Base-by-base conservation (phyloP, 1,140 invertebrate genomes). In the Eriosoma lanigerum region DNA sequence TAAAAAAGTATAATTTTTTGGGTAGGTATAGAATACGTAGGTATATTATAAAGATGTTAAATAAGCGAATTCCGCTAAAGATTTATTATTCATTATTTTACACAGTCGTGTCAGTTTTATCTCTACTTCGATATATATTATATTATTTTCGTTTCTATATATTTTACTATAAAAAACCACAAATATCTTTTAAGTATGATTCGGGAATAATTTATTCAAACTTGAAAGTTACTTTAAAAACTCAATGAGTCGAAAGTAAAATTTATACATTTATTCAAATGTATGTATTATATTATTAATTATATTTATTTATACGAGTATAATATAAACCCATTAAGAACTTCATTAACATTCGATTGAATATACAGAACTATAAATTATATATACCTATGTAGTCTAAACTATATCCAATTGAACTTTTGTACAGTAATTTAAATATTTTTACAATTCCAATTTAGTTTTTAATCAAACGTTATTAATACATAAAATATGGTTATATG, bases 1-100 rank as follows among this genome's bases (percentile, higher is more conserved):
- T 44, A n/a, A 21, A 64, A 38, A 64, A 64, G 3, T 38, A 62
- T 29, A 44, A 9, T 64, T 64, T 38, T 64, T 38, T 21, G n/a
- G 32, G 8, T 38, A 38, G 32, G 8, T 38, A 8, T 64, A 12
- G 17, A 38, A 64, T 64, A 12, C 17, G 32, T 38, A 38, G 32
- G 32, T 64, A 44, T 64, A 21, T 64, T 64, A 64, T 44, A 38
- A 62, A 19, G 5, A 62, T n/a, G 17, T 62, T 21, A 13, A 64
- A 64, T 64, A 38, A n/a, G 32, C 32, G 17, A 32, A 62, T 32
- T 64, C 1, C 32, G 5, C 19, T 12, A 13, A 10, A 3, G 62
- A 21, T 38, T 64, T 38, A 5, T 64, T 44, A n/a, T 64, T 64
- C 19, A 38, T n/a, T 64, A 44, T 38, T 64, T 64, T 64, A 38